These are phyloP conservation scores for Pogonomyrmex barbatus DNA, from an alignment of 1,140 invertebrate species.

Conservation along the genomic window DNA sequence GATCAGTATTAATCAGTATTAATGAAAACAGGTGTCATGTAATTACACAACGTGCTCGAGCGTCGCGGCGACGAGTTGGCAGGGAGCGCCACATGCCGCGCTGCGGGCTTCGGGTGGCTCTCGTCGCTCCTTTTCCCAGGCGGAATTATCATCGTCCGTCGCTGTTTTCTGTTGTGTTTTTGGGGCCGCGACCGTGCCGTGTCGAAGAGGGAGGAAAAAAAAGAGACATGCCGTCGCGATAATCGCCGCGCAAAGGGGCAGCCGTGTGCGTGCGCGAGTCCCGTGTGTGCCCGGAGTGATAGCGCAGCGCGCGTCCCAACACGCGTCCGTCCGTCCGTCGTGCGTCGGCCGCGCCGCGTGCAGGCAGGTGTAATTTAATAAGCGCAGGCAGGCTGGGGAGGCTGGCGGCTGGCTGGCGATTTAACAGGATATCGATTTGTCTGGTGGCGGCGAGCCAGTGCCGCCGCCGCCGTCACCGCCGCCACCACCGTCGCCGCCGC, in stretches of 20 bases:
- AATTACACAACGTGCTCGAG: constrained; percentile 26
- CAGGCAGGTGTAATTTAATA: constrained; percentile 79
- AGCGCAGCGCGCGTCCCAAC: neutral
- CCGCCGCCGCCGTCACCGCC: neutral
- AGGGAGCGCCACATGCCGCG: constrained; percentile 59
- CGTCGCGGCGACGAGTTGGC: neutral
- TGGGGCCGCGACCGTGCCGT: constrained; percentile 67
- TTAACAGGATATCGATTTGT: constrained; percentile 84
- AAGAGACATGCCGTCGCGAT: constrained; percentile 73
- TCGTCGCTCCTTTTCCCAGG: constrained; percentile 78
- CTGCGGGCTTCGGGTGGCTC: constrained; percentile 59
- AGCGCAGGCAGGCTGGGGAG: constrained; percentile 74
- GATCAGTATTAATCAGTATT: constrained; percentile 33
- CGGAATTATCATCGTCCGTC: constrained; percentile 71
- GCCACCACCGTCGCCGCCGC: neutral
- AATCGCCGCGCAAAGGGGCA: constrained; percentile 61
- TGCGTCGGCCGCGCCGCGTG: constrained; percentile 55
- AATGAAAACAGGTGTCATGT: constrained; percentile 43
- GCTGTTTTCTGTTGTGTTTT: constrained; percentile 81
- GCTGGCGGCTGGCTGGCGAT: constrained; percentile 77
- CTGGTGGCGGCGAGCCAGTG: constrained; percentile 57
- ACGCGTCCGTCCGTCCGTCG: constrained; percentile 15
- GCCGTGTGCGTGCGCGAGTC: constrained; percentile 44
- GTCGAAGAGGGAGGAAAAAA: constrained; percentile 35
- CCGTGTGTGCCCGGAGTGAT: constrained; percentile 11